Evolutionary conservation across 2,113 vertebrate species (phyloP).

Genomic region (Triplophysa dalaica): DNA sequence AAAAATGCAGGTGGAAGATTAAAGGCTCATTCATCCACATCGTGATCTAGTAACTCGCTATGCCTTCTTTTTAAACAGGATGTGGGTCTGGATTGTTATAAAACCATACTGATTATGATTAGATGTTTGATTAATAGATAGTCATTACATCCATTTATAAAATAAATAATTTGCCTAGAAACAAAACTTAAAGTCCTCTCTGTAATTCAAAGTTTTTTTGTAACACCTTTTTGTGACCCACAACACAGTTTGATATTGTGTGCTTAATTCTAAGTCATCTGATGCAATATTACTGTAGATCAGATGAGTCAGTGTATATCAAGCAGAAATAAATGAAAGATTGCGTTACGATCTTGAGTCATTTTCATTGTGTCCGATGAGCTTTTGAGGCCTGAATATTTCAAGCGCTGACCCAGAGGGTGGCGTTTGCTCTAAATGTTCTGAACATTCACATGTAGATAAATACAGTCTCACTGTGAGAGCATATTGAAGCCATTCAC

Average conservation of each 20-base stretch:
- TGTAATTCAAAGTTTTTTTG: too few species aligned
- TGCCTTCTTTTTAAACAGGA: neutral
- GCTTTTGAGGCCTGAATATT: slow-evolving; percentile 76
- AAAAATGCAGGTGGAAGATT: neutral
- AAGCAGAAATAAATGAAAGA: slow-evolving; percentile 16
- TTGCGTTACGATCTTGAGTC: slow-evolving; percentile 56
- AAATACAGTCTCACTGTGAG: slow-evolving; percentile 47
- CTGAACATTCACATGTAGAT: slow-evolving; percentile 39
- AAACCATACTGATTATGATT: neutral
- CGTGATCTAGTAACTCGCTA: neutral
- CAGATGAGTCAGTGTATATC: neutral
- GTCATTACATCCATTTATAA: neutral
- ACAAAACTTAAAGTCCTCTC: neutral
- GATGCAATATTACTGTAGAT: neutral
- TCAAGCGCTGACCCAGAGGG: slow-evolving; percentile 54
- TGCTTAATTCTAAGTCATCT: neutral
- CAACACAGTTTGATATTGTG: too few species aligned
- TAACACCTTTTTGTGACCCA: too few species aligned
- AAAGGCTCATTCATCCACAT: slow-evolving; percentile 4
- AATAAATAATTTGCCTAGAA: too few species aligned
- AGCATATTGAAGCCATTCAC: neutral
- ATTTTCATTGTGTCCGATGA: slow-evolving; percentile 66
- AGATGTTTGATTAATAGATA: too few species aligned
- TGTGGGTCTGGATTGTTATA: neutral
- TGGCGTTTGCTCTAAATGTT: slow-evolving; percentile 47